Conservation (phyloP, 2,888 invertebrate genomes). For the Netelia inedita region DNA sequence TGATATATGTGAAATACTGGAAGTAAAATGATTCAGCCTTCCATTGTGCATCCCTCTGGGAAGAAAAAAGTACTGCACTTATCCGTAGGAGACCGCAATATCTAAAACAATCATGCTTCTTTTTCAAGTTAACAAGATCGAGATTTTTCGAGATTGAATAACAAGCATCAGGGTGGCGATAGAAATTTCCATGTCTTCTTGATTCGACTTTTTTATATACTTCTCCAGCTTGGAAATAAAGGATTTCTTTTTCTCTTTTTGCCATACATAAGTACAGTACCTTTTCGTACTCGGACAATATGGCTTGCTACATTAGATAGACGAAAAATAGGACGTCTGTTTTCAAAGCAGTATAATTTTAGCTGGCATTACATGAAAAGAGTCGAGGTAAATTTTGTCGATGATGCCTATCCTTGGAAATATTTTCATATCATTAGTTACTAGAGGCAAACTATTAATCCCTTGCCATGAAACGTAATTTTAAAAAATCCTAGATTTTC, state of each 20-base stretch:
- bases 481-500: no score
- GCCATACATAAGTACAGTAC: not conserved
- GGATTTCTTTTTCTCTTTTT: not conserved
- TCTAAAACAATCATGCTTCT: not conserved
- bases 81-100: not conserved
- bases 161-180: not conserved
- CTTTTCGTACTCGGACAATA: not conserved
- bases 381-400: not conserved
- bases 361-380: not conserved
- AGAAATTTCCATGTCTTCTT: constrained; percentile 25
- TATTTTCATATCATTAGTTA: not conserved
- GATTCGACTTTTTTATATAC: constrained; percentile 1
- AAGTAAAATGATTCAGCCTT: constrained; percentile 23
- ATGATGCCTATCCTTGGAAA: not conserved
- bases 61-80: not conserved
- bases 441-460: not conserved
- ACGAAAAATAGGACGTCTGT: not conserved
- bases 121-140: not conserved
- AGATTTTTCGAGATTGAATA: constrained; percentile 28
- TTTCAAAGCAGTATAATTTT: constrained; percentile 1
- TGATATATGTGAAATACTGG: not conserved
- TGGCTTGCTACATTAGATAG: no score
- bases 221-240: not conserved
- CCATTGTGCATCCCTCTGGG: not conserved
- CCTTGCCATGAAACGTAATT: no score